Evolutionary conservation across 2,113 vertebrate species (phyloP), one percentile per base, ranked within the genome.

Genomic region (Toxotes jaculatrix): DNA sequence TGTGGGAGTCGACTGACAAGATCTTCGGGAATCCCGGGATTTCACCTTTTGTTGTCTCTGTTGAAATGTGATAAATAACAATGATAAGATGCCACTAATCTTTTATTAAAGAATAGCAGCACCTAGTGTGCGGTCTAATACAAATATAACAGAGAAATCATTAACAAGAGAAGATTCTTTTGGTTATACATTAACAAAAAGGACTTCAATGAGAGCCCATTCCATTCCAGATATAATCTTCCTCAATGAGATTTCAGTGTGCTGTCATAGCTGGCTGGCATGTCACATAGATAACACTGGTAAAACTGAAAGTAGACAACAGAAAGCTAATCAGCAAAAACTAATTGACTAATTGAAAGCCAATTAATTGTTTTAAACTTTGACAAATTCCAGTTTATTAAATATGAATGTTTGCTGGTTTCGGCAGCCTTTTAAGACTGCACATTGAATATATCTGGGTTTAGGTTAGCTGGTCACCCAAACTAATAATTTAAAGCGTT

Each of bases 111-210:
- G 4, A 62, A 23, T 8, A 38, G 1, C 1, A 12, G 1, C 16
- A 57, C 6, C 4, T 6, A 7, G 10, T 7, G 5, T 9, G 74
- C 5, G 1, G 6, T 17, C 40, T 5, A 10, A 55, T 40, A 36
- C 2, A 45, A 83, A 32, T 60, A 45, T 16, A 43, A 42, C 16
- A 78, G n/a, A 78, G 14, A 77, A 83, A 80, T 67, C 32, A 77
- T 65, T 62, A 57, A 77, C 21, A 64, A 12, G 27, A 42, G 55
- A 13, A 63, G 38, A 73, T 70, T n/a, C 4, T 66, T 65, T 56
- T 42, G 12, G 76, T 88, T 66, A 78, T 2, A 67, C 31, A 83
- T 87, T 79, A 88, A 89, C 65, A 67, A 80, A 53, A 66, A 17
- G 5, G 4, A 73, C 32, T 75, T 73, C n/a, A 64, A 12, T 32